Base-by-base conservation (phyloP, 2,113 vertebrate genomes). In the Triplophysa tibetana region DNA sequence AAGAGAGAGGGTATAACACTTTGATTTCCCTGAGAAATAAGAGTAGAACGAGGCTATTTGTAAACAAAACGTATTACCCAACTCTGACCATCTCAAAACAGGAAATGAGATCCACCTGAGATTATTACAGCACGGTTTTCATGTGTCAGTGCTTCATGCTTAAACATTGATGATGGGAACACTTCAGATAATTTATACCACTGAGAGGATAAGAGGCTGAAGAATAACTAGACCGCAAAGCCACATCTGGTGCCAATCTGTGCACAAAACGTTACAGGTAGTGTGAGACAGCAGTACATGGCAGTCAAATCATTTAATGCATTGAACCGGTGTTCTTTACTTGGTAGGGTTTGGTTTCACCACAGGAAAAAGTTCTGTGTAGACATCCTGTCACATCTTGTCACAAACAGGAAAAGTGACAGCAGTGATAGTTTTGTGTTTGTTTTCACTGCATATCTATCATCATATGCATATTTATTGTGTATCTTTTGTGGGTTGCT, bases 191-290 rank as follows among this genome's bases (percentile, higher is more conserved):
- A 33, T 52, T 66, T 65, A n/a, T 65, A 74, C 21, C 26, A 56
- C 23, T 5, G n/a, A 66, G 61, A 8, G 43, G 77, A 69, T 8
- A 26, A 61, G 16, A 61, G 54, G 56, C 45, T 62, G 10, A 7
- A 33, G 67, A 12, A 72, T 70, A 70, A 63, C 11, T 13, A 60
- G 6, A 69, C 29, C 6, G 16, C 14, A 67, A 21, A 8, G 26
- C 48, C 23, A 48, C 70, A 75, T 69, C 75, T 75, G 83, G 48
- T 13, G 4, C 54, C 69, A 69, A 67, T 75, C 56, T 81, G 23
- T 68, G 43, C 16, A 3, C 29, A 67, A 45, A 23, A 67, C 43
- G 74, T 64, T 63, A 2, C n/a, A 48, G 52, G 14, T 67, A 8
- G 41, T 50, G 60, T 78, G 33, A 67, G 41, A 78, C 52, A 61